Evolutionary conservation across 2,888 invertebrate genomes (phyloP).

Genomic region (Zaprionus lineosus): DNA sequence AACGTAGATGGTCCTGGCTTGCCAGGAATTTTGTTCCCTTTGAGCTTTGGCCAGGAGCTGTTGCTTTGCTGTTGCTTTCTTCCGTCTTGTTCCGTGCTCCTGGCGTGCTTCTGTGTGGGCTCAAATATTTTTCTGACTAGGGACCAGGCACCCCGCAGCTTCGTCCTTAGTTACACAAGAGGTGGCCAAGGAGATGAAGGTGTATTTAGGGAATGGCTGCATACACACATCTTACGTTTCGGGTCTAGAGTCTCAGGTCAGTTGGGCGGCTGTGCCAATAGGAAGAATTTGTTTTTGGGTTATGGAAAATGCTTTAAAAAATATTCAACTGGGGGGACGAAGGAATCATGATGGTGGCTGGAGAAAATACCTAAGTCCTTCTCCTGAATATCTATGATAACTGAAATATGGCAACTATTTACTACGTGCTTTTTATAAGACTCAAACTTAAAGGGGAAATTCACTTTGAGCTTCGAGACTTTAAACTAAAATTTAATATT

Average conservation of each 20-base stretch:
- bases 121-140: conserved; percentile 59
- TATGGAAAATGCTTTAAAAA: conserved; percentile 21
- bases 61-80: conserved; percentile 58
- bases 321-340: conserved; percentile 2
- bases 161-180: conserved; percentile 20
- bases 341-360: neutral
- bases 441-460: neutral
- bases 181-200: conserved; percentile 1
- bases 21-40: conserved; percentile 62
- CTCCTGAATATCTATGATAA: conserved; percentile 22
- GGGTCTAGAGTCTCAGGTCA: conserved; percentile 23
- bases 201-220: too few relatives aligned
- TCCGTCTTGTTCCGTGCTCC: neutral
- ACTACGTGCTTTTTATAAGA: neutral
- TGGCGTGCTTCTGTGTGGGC: conserved; percentile 50
- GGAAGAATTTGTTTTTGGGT: conserved; percentile 25
- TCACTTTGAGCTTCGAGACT: neutral
- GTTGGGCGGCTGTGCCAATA: conserved; percentile 12
- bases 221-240: too few relatives aligned
- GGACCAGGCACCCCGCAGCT: conserved; percentile 17
- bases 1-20: conserved; percentile 32
- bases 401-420: conserved; percentile 40
- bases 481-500: too few relatives aligned
- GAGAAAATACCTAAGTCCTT: conserved; percentile 27
- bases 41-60: conserved; percentile 25